Base-by-base conservation (phyloP, 1,140 invertebrate genomes). In the Papilio machaon region DNA sequence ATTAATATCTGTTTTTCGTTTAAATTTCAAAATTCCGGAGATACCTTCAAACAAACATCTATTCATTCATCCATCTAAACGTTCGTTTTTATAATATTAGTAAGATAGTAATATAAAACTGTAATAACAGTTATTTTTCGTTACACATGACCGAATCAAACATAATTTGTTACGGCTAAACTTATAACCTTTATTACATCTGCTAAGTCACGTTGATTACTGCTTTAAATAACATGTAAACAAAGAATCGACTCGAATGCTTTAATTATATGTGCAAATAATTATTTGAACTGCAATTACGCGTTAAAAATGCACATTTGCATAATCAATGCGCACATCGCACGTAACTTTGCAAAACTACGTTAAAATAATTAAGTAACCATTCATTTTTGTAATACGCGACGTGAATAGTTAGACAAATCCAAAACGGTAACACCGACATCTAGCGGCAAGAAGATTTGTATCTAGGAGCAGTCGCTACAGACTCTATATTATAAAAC, bases 271-370 rank as follows among this genome's bases (percentile, higher is more conserved):
- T 17, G 60, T 58, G 17, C 60, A 23, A 64, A 3, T 64, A 64
- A 30, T 64, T 64, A 64, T 2, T 7, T 9, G 54, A 58, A 58
- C 9, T 64, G 23, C 60, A 64, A 64, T 64, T 64, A 64, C 60
- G 60, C 23, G n/a, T 60, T 60, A 60, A 60, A 64, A 64, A 30
- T 64, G 23, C 23, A 64, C 60, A 64, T 64, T 64, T 30, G 30
- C 60, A 64, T 64, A 64, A 64, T 13, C 19, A 30, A 64, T 64
- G 60, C 60, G 17, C 23, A 60, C 17, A 60, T n/a, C 60, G 23
- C 60, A 64, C 60, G 60, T 64, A 64, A 64, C 60, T 64, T 30
- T 64, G 23, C 60, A 64, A 23, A 60, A 23, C 9, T 64, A 64
- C 23, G 58, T 64, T 30, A 2, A 30, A 64, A 23, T 30, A 60